Evolutionary conservation across 2,888 invertebrate genomes (phyloP).

Genomic region (Resseliella maxima): DNA sequence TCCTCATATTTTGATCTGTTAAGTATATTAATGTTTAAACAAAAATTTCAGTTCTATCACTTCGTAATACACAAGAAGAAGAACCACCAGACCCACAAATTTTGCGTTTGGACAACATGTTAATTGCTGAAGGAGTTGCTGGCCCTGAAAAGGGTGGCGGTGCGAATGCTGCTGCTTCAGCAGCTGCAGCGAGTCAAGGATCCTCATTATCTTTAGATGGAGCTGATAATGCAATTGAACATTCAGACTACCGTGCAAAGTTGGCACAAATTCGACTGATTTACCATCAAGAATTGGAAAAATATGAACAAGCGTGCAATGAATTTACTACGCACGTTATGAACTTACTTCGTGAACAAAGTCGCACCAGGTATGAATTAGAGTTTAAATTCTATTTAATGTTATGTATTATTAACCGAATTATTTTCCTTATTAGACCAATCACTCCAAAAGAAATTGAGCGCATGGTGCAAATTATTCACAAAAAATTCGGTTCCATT

Average conservation of each 20-base stretch:
- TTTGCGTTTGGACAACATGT: constrained; percentile 99
- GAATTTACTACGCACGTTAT: constrained; percentile 99
- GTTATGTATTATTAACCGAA: no score
- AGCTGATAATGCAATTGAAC: constrained; percentile 96
- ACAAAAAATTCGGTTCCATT: constrained; percentile 97
- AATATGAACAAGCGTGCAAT: constrained; percentile 99
- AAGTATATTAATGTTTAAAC: no score
- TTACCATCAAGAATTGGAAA: constrained; percentile 98
- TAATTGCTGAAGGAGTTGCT: constrained; percentile 97
- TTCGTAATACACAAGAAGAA: constrained; percentile 97
- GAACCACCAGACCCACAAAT: constrained; percentile 98
- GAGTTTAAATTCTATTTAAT: no score
- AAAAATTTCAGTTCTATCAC: constrained; percentile 88
- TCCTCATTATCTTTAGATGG: constrained; percentile 67
- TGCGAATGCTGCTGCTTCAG: constrained; percentile 88
- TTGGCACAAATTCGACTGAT: constrained; percentile 98
- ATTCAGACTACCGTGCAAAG: constrained; percentile 99
- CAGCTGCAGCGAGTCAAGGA: constrained; percentile 85
- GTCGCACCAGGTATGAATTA: constrained; percentile 80
- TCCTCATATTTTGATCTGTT: neutral
- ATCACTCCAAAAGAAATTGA: constrained; percentile 99
- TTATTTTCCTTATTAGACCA: constrained; percentile 72
- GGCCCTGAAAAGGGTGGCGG: constrained; percentile 94
- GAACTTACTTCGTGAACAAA: constrained; percentile 96
- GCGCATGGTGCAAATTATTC: constrained; percentile 98